These are phyloP conservation scores for Oreochromis mossambicus DNA, from an alignment of 2,797 vertebrate species.

Conservation along the genomic window DNA sequence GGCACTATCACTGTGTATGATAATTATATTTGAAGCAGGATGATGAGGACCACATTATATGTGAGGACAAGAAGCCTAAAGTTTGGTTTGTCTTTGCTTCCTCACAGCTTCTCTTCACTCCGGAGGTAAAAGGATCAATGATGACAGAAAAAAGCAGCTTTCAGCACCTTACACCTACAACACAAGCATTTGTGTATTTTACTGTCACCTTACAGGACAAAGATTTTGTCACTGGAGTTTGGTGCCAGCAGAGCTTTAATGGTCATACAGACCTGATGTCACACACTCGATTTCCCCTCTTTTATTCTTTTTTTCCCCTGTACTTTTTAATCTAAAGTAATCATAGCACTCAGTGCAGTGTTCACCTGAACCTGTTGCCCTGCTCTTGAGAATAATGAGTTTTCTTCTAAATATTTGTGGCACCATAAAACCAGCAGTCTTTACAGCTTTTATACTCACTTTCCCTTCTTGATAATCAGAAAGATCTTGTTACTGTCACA, in stretches of 20 bases:
- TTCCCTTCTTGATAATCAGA: not conserved
- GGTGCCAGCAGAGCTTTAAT: not conserved
- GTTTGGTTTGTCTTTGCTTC: too few species aligned
- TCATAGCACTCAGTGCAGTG: not conserved
- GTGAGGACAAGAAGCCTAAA: too few species aligned
- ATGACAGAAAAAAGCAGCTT: not conserved
- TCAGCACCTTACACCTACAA: not conserved
- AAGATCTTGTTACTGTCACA: not conserved
- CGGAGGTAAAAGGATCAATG: too few species aligned
- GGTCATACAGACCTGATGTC: not conserved
- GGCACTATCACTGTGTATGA: too few species aligned
- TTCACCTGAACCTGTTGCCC: not conserved
- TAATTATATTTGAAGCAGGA: not conserved
- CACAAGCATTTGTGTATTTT: not conserved
- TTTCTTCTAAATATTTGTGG: too few species aligned
- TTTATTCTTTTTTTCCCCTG: not conserved
- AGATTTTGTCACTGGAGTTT: not conserved
- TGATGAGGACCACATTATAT: not conserved
- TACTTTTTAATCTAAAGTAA: not conserved
- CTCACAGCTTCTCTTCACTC: too few species aligned
- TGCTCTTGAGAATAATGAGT: not conserved
- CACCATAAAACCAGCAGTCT: fast-evolving
- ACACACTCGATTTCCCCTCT: not conserved
- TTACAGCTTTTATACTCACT: not conserved
- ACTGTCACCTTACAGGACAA: not conserved